phyloP scores from a whole-genome alignment of 1,140 invertebrate species.

The Drosophila lacteicornis region DNA sequence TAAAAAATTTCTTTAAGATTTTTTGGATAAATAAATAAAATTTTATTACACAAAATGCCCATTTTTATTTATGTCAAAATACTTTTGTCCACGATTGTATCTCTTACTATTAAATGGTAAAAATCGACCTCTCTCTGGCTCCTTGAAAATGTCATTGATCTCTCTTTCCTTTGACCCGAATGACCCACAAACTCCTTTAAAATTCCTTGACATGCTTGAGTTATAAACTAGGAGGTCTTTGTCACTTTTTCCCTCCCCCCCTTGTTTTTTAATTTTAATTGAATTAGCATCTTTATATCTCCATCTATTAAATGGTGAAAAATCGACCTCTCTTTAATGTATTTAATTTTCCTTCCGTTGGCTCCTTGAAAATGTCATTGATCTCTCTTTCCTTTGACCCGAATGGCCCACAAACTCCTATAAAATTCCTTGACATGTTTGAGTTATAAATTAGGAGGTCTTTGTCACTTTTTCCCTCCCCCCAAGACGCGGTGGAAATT shows the following conservation, averaged over 20 bases:
- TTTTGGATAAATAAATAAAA: no score
- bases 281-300: no score
- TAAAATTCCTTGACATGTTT: conserved; percentile 29
- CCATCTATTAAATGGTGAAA: no score
- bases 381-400: conserved; percentile 5
- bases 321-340: no score
- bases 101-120: no score
- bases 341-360: conserved; percentile 2
- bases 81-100: no score
- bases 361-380: conserved; percentile 23
- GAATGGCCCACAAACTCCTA: background rate
- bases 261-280: background rate
- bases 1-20: no score
- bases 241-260: conserved; percentile 22
- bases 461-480: conserved; percentile 32
- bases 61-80: no score
- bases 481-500: background rate
- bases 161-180: background rate
- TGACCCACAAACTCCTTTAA: background rate
- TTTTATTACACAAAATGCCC: no score
- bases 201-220: conserved; percentile 29
- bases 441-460: conserved; percentile 37
- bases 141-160: conserved; percentile 34
- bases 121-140: background rate
- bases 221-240: conserved; percentile 40